Conservation (phyloP, 30 jellyfish, hydroid and myxozoan species). For the Catostylus mosaicus region DNA sequence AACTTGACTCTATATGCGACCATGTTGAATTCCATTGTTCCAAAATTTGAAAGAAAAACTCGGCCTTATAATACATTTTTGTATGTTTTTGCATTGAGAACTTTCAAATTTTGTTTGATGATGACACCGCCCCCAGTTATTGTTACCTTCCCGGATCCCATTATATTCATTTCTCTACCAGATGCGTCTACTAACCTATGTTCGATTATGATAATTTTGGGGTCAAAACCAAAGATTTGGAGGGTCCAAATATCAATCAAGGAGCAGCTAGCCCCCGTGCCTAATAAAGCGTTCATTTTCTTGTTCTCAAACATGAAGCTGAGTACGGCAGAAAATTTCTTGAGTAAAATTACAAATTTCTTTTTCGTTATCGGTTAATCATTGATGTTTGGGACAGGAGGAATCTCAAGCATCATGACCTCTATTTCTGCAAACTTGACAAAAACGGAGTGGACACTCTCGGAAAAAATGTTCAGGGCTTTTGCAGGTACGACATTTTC, state of each 20-base stretch:
- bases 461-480: conserved; percentile 56
- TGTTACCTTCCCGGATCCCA: conserved; percentile 2
- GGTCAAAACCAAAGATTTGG: conserved; percentile 6
- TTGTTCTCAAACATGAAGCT: conserved; percentile 1
- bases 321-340: conserved; percentile 28
- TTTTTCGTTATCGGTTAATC: conserved; percentile 14
- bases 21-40: conserved; percentile 33
- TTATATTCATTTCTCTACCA: conserved; percentile 31
- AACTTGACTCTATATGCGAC: conserved; percentile 4
- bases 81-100: conserved; percentile 42
- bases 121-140: neutral
- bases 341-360: neutral
- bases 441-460: conserved; percentile 44
- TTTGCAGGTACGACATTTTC: conserved; percentile 50
- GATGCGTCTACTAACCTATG: conserved; percentile 33
- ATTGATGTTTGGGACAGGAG: conserved; percentile 40
- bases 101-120: neutral
- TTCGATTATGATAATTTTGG: neutral
- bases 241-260: conserved; percentile 37
- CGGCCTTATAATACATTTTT: conserved; percentile 39
- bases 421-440: conserved; percentile 50
- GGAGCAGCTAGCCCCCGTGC: conserved; percentile 66
- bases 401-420: conserved; percentile 55
- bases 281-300: conserved; percentile 15
- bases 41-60: conserved; percentile 24